phyloP scores from a whole-genome alignment of 2,888 invertebrate species.

The Odontocolon sp. region DNA sequence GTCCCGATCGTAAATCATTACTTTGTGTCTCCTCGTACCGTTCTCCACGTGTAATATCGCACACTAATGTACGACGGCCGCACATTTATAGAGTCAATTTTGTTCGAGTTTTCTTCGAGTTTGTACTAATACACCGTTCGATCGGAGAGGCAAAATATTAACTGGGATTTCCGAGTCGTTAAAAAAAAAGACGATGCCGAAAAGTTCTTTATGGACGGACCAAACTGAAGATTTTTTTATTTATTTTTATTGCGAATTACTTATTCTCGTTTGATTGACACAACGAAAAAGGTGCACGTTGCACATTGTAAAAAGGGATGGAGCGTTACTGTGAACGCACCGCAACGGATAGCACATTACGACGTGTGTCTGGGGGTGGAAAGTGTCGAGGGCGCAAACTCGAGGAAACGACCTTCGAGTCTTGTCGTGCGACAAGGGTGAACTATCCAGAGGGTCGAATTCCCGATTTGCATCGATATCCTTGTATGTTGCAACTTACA shows the following conservation, averaged over 20 bases:
- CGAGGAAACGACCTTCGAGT: slow-evolving; percentile 22
- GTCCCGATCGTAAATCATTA: slow-evolving; percentile 18
- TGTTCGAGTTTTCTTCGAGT: too few species aligned
- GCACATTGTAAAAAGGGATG: background rate
- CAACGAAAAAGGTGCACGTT: background rate
- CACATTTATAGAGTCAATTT: too few species aligned
- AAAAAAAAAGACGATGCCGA: too few species aligned
- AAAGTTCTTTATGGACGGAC: too few species aligned
- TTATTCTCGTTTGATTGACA: background rate
- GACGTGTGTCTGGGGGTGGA: slow-evolving; percentile 16
- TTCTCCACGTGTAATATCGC: background rate
- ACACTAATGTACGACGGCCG: background rate
- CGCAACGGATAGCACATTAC: slow-evolving; percentile 2
- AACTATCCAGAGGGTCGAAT: background rate
- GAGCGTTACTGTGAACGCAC: slow-evolving; percentile 19
- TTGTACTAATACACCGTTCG: too few species aligned
- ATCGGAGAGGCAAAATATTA: too few species aligned
- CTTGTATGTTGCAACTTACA: too few species aligned
- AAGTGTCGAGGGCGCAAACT: slow-evolving; percentile 47
- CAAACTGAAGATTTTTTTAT: too few species aligned
- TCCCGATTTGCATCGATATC: background rate
- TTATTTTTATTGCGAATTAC: background rate
- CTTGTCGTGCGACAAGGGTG: background rate
- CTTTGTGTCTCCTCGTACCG: background rate
- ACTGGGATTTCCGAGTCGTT: too few species aligned